These are phyloP conservation scores for Chaenocephalus aceratus DNA, from an alignment of 2,113 vertebrate species.

Conservation along the genomic window DNA sequence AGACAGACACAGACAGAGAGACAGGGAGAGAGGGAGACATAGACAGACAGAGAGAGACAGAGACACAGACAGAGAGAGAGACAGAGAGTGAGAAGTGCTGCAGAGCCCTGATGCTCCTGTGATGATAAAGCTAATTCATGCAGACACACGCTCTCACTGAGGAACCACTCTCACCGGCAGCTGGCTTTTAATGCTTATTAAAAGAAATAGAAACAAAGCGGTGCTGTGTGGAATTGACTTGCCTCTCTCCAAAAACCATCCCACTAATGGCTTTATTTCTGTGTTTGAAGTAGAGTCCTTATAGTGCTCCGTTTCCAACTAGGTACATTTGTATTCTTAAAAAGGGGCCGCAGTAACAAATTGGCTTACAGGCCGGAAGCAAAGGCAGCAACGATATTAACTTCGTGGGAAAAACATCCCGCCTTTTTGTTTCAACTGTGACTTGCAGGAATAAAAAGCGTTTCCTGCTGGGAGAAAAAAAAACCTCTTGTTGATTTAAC, in stretches of 20 bases:
- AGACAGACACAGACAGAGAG: too few relatives aligned
- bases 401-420: conserved; percentile 33
- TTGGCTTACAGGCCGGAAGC: conserved; percentile 36
- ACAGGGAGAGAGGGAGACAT: too few relatives aligned
- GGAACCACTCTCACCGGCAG: conserved; percentile 62
- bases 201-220: conserved; percentile 55
- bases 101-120: conserved; percentile 59
- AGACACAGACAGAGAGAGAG: too few relatives aligned
- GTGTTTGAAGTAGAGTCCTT: conserved; percentile 55
- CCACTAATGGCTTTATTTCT: conserved; percentile 64
- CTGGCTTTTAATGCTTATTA: conserved; percentile 68
- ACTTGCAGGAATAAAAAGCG: conserved; percentile 30
- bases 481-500: conserved; percentile 22
- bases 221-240: conserved; percentile 61
- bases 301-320: conserved; percentile 29
- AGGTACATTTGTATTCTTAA: conserved; percentile 48
- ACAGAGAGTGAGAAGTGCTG: conserved; percentile 33
- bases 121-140: conserved; percentile 71
- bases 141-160: conserved; percentile 48
- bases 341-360: conserved; percentile 40
- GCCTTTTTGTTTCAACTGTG: conserved; percentile 31
- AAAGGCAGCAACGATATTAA: conserved; percentile 35
- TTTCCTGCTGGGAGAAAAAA: conserved; percentile 16
- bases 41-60: too few relatives aligned
- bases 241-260: conserved; percentile 55